Conservation (phyloP, 2,888 invertebrate species). For the Cantharis rufa region DNA sequence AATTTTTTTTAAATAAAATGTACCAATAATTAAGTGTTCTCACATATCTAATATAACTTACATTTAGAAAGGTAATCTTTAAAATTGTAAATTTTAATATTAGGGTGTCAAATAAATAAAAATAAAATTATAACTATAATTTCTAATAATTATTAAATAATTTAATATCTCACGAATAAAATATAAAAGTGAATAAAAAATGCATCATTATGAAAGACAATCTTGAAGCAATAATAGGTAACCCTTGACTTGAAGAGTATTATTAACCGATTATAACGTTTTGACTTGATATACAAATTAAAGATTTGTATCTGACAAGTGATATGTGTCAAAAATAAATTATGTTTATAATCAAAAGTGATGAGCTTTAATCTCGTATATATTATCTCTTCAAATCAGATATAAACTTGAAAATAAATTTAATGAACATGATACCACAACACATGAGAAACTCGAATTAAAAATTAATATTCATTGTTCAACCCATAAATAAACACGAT, state of each 20-base stretch:
- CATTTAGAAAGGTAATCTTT: neutral
- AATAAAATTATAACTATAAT: conserved; percentile 7
- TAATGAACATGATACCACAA: neutral
- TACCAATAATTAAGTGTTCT: neutral
- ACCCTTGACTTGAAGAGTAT: conserved; percentile 31
- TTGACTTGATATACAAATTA: conserved; percentile 37
- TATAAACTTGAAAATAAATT: conserved; percentile 23
- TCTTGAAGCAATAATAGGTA: conserved; percentile 34
- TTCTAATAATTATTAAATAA: conserved; percentile 15
- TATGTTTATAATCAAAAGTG: conserved; percentile 27
- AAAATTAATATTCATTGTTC: conserved; percentile 1
- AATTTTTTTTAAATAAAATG: neutral
- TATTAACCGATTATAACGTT: conserved; percentile 38
- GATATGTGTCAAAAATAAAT: conserved; percentile 30
- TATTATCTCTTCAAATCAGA: conserved; percentile 21
- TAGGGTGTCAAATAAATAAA: conserved; percentile 6
- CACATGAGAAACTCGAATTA: neutral
- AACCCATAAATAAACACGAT: conserved; percentile 3
- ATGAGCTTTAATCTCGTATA: conserved; percentile 21
- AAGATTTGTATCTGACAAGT: conserved; percentile 34
- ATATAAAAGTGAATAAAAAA: conserved; percentile 19
- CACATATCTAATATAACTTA: neutral
- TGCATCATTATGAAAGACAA: conserved; percentile 29
- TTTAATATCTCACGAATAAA: conserved; percentile 27
- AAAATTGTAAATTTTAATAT: neutral